A percentile compares a stretch with the other conserved stretches of the same genome.
phyloP scores from a whole-genome alignment of 92 coral and sea anemone genomes.

The Paramuricea clavata region DNA sequence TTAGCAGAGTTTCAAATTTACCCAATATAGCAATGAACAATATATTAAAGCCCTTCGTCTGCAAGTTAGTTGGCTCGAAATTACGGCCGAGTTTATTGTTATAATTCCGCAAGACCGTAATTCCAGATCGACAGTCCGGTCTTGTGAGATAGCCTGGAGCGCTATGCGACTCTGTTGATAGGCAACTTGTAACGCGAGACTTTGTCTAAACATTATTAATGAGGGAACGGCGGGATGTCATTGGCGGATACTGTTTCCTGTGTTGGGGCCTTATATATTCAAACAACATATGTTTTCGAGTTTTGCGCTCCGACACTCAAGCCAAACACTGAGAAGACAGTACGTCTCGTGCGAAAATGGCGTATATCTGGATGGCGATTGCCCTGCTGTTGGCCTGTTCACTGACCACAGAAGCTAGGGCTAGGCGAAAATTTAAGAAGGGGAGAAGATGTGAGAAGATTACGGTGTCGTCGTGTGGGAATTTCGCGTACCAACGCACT shows the following conservation, averaged over 20 bases:
- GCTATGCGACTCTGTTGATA: background rate
- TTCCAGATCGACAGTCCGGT: background rate
- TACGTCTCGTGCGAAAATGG: slow-evolving; percentile 8
- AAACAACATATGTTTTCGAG: background rate
- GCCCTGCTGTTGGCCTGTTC: background rate
- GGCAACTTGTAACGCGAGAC: slow-evolving; percentile 16
- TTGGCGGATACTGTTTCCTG: background rate
- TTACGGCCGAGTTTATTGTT: too few relatives aligned
- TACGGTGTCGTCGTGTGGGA: background rate
- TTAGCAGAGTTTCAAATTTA: too few relatives aligned
- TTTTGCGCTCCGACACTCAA: background rate
- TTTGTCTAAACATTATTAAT: slow-evolving; percentile 13
- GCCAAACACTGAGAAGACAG: background rate
- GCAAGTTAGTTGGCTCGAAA: background rate
- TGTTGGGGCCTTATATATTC: background rate
- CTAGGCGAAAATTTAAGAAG: background rate
- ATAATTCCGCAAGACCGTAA: background rate
- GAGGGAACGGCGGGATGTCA: background rate
- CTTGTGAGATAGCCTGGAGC: background rate
- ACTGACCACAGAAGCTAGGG: slow-evolving; percentile 5
- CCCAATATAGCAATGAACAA: too few relatives aligned
- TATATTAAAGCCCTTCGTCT: too few relatives aligned
- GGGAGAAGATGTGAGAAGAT: background rate
- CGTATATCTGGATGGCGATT: slow-evolving; percentile 8
- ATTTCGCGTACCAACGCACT: slow-evolving; percentile 18